Evolutionary conservation across 2,888 invertebrate genomes (phyloP).

Genomic region (Timema podura): DNA sequence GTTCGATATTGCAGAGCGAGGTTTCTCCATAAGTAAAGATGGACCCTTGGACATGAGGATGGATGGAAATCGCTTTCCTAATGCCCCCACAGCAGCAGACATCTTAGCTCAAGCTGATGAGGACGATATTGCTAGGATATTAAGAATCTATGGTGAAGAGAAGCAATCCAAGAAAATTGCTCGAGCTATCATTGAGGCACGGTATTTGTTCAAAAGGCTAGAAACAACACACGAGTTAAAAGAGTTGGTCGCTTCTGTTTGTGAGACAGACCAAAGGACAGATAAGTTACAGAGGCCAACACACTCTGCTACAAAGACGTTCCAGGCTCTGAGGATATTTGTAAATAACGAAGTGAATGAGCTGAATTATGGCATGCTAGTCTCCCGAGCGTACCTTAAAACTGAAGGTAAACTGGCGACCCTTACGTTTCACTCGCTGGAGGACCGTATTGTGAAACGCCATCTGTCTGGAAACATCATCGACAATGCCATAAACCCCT

Average conservation of each 20-base stretch:
- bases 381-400: slow-evolving; percentile 74
- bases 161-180: slow-evolving; percentile 82
- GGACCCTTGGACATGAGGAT: slow-evolving; percentile 95
- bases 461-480: slow-evolving; percentile 75
- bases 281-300: slow-evolving; percentile 72
- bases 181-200: slow-evolving; percentile 77
- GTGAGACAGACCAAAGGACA: slow-evolving; percentile 50
- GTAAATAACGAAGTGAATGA: slow-evolving; percentile 96
- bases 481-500: slow-evolving; percentile 64
- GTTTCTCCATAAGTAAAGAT: slow-evolving; percentile 80
- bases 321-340: slow-evolving; percentile 90
- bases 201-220: slow-evolving; percentile 69
- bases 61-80: slow-evolving; percentile 69
- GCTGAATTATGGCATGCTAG: slow-evolving; percentile 78
- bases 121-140: slow-evolving; percentile 70
- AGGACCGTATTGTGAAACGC: slow-evolving; percentile 90
- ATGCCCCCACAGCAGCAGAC: slow-evolving; percentile 80
- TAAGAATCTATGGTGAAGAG: slow-evolving; percentile 92
- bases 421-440: slow-evolving; percentile 87
- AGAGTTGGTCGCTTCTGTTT: slow-evolving; percentile 63
- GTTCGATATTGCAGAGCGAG: slow-evolving; percentile 73
- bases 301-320: slow-evolving; percentile 87
- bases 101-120: slow-evolving; percentile 77
- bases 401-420: slow-evolving; percentile 73
- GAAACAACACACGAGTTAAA: slow-evolving; percentile 80